These are phyloP conservation scores for Lochmaea crataegi DNA, from an alignment of 2,888 invertebrate genomes.

Conservation along the genomic window DNA sequence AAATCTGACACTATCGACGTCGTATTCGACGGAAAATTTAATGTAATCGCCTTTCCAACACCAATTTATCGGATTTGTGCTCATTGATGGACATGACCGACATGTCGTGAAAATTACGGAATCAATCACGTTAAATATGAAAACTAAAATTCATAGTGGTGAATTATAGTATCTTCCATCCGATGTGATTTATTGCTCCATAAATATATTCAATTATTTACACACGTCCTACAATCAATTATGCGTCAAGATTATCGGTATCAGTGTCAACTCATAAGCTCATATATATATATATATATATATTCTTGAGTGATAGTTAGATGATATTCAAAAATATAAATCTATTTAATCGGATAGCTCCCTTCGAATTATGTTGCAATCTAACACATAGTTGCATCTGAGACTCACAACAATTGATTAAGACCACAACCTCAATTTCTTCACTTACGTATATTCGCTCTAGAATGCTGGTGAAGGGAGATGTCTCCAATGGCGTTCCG, in stretches of 20 bases:
- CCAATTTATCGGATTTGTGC: not conserved
- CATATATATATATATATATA: no score
- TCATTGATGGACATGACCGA: not conserved
- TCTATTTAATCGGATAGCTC: no score
- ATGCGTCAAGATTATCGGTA: conserved; percentile 24
- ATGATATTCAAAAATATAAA: no score
- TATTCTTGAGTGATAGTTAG: no score
- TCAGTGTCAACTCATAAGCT: conserved; percentile 24
- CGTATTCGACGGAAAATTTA: not conserved
- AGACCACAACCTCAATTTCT: no score
- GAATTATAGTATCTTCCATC: not conserved
- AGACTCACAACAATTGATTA: no score
- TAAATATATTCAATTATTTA: conserved; percentile 28
- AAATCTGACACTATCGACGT: not conserved
- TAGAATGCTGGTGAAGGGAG: no score
- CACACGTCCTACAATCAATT: conserved; percentile 25
- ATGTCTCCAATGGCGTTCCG: no score
- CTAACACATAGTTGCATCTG: no score
- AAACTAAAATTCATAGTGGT: not conserved
- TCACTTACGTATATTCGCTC: no score
- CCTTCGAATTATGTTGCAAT: no score
- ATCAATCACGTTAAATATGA: conserved; percentile 26
- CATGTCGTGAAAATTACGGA: not conserved
- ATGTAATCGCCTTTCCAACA: not conserved
- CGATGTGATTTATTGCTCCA: conserved; percentile 17